Base-by-base conservation (phyloP, 2,113 vertebrate species). In the Hystrix cristata region DNA sequence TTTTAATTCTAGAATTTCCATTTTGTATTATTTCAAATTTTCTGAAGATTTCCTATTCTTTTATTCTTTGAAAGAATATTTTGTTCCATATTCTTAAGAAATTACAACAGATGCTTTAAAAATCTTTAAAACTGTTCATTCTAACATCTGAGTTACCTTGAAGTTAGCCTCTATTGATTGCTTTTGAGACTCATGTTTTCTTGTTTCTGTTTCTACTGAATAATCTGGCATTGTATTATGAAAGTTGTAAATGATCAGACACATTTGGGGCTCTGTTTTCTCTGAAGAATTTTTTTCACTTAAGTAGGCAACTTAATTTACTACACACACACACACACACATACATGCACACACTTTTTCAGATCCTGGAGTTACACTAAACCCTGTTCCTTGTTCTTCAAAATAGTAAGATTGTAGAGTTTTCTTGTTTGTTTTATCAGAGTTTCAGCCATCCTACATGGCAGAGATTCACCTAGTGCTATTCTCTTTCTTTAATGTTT, bases 1-100 rank as follows among this genome's bases (percentile, higher is more conserved):
- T 92, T 74, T 91, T 27, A 27, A 13, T 60, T 87, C 46, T 83
- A 93, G 31, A 82, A 71, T 57, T 51, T 62, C 11, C 3, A 72
- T 87, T 87, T 67, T 60, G n/a, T 57, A 83, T 27, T 74, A 5
- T 76, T 90, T 87, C 38, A 43, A 43, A 78, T 71, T 80, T 46
- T 72, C 27, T 80, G 31, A 90, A 78, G 14, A 82, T 29, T 94
- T 89, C n/a, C 67, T 89, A 4, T 69, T 48, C 27, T 81, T 82
- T 67, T 51, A 90, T 87, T 96, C 60, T 85, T 7, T 76, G 10
- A 29, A 86, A 74, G 38, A n/a, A 51, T 25, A 71, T 94, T 95
- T 71, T 87, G 46, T 4, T 27, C 83, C 65, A 64, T 1, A 78
- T 79, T 91, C 55, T 91, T 92, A 65, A 92, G 29, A 43, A 87